Conservation (phyloP, 2,888 invertebrate species). For the Terebella lapidaria region DNA sequence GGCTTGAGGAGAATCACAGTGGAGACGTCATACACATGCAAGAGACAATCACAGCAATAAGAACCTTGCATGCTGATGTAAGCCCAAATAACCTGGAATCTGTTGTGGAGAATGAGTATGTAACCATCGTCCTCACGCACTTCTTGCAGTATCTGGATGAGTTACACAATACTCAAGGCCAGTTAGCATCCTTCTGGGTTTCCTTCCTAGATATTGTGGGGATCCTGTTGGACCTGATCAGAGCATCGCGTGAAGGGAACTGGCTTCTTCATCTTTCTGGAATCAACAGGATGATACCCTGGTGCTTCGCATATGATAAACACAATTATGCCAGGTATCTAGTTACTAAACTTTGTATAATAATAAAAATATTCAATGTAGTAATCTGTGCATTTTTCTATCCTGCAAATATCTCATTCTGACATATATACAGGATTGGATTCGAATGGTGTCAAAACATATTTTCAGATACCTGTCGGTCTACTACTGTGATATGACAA, state of each 20-base stretch:
- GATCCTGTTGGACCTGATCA: constrained; percentile 15
- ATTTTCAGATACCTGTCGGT: constrained; percentile 16
- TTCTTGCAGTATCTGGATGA: constrained; percentile 5
- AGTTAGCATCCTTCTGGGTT: constrained; percentile 24
- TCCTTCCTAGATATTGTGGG: constrained; percentile 28
- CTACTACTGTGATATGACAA: constrained; percentile 21
- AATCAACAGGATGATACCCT: constrained; percentile 22
- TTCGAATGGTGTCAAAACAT: too few relatives aligned
- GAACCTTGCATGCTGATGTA: background rate
- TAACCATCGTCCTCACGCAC: background rate
- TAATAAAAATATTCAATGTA: too few relatives aligned
- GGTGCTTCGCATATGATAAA: constrained; percentile 27
- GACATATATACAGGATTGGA: too few relatives aligned
- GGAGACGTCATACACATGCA: background rate
- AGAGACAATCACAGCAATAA: background rate
- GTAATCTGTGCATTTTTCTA: too few relatives aligned
- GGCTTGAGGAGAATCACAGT: constrained; percentile 6
- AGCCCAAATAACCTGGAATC: background rate
- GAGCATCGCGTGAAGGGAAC: constrained; percentile 22
- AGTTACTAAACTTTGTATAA: background rate
- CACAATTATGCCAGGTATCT: constrained; percentile 24
- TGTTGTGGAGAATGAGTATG: background rate
- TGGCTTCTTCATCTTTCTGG: constrained; percentile 22
- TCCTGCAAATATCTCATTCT: too few relatives aligned
- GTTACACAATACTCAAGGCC: constrained; percentile 10